These are phyloP conservation scores for Chaenogobius annularis DNA, from an alignment of 2,113 vertebrate genomes.

Conservation along the genomic window DNA sequence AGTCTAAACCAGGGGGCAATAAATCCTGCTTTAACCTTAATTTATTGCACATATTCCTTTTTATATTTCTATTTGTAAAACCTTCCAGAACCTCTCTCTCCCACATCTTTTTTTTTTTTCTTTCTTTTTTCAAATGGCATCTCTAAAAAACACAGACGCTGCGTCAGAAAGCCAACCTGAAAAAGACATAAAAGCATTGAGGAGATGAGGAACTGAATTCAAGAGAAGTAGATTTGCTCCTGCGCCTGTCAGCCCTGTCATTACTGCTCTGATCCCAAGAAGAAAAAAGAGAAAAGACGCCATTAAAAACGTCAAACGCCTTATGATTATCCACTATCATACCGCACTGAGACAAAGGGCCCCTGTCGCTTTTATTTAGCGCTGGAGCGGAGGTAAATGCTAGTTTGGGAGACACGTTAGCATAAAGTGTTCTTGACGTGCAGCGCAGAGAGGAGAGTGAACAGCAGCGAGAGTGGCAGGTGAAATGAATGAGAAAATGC, in stretches of 20 bases:
- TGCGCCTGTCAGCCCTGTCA: slow-evolving; percentile 50
- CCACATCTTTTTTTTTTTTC: no score
- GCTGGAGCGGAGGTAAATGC: slow-evolving; percentile 47
- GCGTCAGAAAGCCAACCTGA: slow-evolving; percentile 31
- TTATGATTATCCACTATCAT: slow-evolving; percentile 60
- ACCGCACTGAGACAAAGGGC: slow-evolving; percentile 60
- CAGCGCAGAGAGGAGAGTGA: neutral
- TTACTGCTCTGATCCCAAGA: slow-evolving; percentile 26
- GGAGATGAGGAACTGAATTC: slow-evolving; percentile 38
- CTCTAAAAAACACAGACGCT: slow-evolving; percentile 1
- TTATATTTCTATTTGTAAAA: neutral
- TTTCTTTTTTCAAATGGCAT: slow-evolving; percentile 8
- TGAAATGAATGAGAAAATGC: slow-evolving; percentile 19
- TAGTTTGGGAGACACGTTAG: slow-evolving; percentile 23
- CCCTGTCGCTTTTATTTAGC: slow-evolving; percentile 48
- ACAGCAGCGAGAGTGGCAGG: slow-evolving; percentile 11
- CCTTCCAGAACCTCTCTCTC: neutral
- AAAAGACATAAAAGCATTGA: slow-evolving; percentile 42
- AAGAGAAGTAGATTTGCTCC: slow-evolving; percentile 36
- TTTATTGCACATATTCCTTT: neutral
- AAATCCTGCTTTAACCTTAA: no score
- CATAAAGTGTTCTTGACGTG: slow-evolving; percentile 43
- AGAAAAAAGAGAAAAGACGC: slow-evolving; percentile 9
- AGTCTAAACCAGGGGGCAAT: neutral
- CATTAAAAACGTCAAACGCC: slow-evolving; percentile 28